Evolutionary conservation across 2,888 invertebrate species (phyloP).

Genomic region (Pollenia labialis): DNA sequence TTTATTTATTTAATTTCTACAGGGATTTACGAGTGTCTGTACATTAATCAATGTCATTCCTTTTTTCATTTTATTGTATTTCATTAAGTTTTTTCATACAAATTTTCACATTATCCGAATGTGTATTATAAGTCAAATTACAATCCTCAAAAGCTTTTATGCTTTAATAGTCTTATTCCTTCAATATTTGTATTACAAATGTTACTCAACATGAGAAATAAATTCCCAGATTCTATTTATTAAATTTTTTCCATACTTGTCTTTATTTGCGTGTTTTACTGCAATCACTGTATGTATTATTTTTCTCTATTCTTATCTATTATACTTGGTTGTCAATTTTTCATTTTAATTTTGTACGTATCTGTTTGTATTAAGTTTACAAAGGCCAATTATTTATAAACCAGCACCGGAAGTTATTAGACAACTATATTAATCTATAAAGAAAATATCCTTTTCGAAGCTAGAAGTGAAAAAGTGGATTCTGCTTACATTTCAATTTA

Average conservation of each 20-base stretch:
- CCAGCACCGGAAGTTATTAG: conserved; percentile 2
- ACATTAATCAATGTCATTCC: conserved; percentile 52
- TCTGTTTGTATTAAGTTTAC: neutral
- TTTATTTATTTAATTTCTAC: conserved; percentile 44
- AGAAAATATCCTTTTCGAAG: no score
- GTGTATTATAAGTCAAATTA: no score
- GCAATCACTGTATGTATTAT: neutral
- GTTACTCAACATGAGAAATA: no score
- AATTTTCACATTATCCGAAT: no score
- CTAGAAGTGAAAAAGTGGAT: no score
- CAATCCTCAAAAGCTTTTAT: no score
- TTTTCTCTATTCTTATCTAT: neutral
- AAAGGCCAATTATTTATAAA: conserved; percentile 34
- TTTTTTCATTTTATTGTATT: conserved; percentile 14
- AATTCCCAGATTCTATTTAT: no score
- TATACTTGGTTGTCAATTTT: neutral
- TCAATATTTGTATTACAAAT: no score
- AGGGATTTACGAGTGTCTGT: conserved; percentile 53
- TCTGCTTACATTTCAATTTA: no score
- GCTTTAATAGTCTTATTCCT: no score
- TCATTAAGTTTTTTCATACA: no score
- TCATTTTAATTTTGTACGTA: neutral
- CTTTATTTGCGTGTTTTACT: neutral
- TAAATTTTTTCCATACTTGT: neutral
- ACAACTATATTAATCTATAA: no score